Evolutionary conservation across 2,888 invertebrate genomes (phyloP).

Genomic region (Agrochola litura): DNA sequence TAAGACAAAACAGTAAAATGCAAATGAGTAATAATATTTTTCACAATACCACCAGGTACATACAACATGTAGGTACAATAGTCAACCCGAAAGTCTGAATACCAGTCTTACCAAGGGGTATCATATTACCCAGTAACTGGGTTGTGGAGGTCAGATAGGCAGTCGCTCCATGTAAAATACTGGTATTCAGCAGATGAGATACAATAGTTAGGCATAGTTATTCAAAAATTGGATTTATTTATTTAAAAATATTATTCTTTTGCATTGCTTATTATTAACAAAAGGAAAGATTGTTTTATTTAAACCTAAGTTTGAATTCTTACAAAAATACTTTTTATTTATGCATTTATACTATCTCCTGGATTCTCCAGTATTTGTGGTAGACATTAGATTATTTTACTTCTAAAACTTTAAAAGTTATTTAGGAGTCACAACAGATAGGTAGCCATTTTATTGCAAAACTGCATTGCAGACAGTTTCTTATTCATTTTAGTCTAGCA

Average conservation of each 20-base stretch:
- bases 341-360: constrained; percentile 17
- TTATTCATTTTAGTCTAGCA: background rate
- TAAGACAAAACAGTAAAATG: constrained; percentile 72
- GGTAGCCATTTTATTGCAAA: constrained; percentile 8
- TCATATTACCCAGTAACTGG: background rate
- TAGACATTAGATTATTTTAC: constrained; percentile 27
- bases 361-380: constrained; percentile 18
- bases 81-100: background rate
- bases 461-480: background rate
- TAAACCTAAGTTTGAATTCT: constrained; percentile 7
- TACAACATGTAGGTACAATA: constrained; percentile 39
- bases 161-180: background rate
- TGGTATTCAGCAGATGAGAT: background rate
- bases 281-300: background rate
- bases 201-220: constrained; percentile 39
- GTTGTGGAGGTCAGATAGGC: background rate
- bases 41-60: constrained; percentile 58
- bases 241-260: constrained; percentile 34
- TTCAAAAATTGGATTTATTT: constrained; percentile 28
- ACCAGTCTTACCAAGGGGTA: constrained; percentile 7
- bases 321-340: constrained; percentile 54
- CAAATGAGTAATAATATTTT: constrained; percentile 68
- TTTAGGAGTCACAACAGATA: background rate
- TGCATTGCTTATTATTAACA: constrained; percentile 40
- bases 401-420: constrained; percentile 6